These are phyloP conservation scores for Nasonia longicornis DNA, from an alignment of 1,140 invertebrate species.

Conservation along the genomic window DNA sequence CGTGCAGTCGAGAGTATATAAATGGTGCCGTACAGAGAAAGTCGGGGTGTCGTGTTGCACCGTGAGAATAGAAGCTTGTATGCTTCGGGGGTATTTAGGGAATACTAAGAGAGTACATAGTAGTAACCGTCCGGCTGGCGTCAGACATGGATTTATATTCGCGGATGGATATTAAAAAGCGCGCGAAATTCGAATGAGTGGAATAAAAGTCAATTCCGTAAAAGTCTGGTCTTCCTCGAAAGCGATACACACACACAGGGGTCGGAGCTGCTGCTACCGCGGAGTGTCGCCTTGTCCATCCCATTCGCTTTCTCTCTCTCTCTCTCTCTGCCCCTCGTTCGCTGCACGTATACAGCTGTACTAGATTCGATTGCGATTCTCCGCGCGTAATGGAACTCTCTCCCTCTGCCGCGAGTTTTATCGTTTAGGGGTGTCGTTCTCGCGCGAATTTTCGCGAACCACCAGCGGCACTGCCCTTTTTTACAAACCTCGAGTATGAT, in stretches of 20 bases:
- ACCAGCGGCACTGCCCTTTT: too few relatives aligned
- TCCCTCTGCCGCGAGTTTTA: background rate
- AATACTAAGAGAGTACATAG: background rate
- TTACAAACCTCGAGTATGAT: too few relatives aligned
- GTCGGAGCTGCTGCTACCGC: background rate
- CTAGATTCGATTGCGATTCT: conserved; percentile 12
- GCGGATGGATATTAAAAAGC: too few relatives aligned
- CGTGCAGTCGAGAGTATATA: background rate
- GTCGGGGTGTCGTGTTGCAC: background rate
- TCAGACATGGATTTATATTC: background rate
- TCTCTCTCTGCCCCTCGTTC: background rate
- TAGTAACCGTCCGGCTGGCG: background rate
- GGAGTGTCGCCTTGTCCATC: background rate
- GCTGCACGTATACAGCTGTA: background rate
- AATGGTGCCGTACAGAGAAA: background rate
- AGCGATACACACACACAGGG: background rate
- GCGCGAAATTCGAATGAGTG: too few relatives aligned
- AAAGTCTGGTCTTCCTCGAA: background rate
- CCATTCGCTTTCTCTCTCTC: background rate
- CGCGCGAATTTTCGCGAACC: background rate
- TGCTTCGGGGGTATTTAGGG: background rate
- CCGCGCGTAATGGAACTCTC: conserved; percentile 5
- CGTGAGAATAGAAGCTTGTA: background rate
- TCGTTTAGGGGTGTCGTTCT: background rate
- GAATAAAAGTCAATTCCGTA: background rate